Evolutionary conservation across 1,140 invertebrate genomes (phyloP), one percentile per base, ranked within the genome.

Genomic region (Varroa destructor): DNA sequence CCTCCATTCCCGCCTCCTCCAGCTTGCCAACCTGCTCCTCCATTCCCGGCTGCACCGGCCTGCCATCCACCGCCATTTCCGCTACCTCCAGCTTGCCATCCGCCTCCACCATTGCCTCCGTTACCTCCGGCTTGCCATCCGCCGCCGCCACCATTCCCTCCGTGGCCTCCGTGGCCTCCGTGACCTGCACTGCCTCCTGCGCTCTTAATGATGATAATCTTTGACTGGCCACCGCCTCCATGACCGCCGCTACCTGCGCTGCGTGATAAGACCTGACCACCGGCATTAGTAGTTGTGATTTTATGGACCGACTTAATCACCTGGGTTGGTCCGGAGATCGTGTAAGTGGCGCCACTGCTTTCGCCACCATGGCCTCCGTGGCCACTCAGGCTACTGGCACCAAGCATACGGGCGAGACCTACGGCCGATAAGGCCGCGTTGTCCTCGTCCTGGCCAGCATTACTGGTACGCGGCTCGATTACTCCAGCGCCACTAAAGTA

Each of bases 141-240:
- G 40, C n/a, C 61, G 40, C 61, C 61, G 46, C 46, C 40, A 3
- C 61, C 61, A 37, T 37, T 37, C 12, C 61, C 57, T 3, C 4
- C 61, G 12, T 46, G 40, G 14, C 61, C 61, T 67, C 61, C 61
- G 12, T 46, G 40, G 61, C 46, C 40, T 12, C 61, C 61, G 14
- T 37, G 12, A 37, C 61, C 61, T 2, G 12, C 37, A 67, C 61
- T 2, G 40, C 61, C 61, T 25, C 12, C 57, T 3, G 4, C 61
- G 10, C 61, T 37, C 61, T 67, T 67, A 37, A 67, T 67, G 61
- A 67, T 67, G 10, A 67, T 67, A 3, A 67, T 67, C 61, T 67
- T 67, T 1, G 61, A 12, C 46, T 67, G 57, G 25, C 57, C 61
- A 67, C 61, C 61, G 61, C 61, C 61, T 3, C 61, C 61, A 14